These are phyloP conservation scores for Hylomyscus alleni DNA, from an alignment of 2,797 vertebrate genomes.

Conservation along the genomic window DNA sequence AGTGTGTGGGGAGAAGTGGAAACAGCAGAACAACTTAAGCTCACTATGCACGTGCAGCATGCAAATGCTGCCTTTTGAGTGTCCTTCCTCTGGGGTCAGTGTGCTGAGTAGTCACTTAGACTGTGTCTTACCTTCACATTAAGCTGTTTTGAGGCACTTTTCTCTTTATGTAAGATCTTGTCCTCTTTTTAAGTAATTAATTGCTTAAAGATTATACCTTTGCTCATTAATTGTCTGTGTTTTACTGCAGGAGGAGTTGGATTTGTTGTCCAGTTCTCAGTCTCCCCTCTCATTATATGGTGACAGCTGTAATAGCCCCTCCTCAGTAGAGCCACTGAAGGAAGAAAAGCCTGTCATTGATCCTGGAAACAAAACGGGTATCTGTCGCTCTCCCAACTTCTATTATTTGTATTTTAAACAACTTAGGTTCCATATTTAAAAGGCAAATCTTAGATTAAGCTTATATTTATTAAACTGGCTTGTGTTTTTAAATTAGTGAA, in stretches of 20 bases:
- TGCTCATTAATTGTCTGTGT: constrained; percentile 50
- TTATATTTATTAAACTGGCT: not conserved
- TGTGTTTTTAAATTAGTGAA: constrained; percentile 15
- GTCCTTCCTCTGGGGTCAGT: not conserved
- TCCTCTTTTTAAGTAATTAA: not conserved
- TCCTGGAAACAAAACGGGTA: constrained; percentile 83
- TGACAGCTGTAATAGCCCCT: constrained; percentile 89
- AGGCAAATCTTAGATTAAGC: not conserved
- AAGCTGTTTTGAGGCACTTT: not conserved
- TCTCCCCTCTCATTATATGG: constrained; percentile 94
- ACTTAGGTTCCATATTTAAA: not conserved
- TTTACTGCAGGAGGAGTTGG: constrained; percentile 92
- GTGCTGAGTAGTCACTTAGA: not conserved
- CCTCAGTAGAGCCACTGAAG: constrained; percentile 85
- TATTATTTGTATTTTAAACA: not conserved
- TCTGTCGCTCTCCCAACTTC: not conserved
- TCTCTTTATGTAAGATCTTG: not conserved
- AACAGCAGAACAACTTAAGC: not conserved
- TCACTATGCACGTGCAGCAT: not conserved
- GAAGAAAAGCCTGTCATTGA: constrained; percentile 84
- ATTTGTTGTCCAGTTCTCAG: constrained; percentile 90
- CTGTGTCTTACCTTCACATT: not conserved
- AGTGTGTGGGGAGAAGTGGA: not conserved
- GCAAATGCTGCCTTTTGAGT: not conserved
- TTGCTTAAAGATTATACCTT: not conserved